Evolutionary conservation across 2,797 vertebrate genomes (phyloP).

Genomic region (Xenopus petersii): DNA sequence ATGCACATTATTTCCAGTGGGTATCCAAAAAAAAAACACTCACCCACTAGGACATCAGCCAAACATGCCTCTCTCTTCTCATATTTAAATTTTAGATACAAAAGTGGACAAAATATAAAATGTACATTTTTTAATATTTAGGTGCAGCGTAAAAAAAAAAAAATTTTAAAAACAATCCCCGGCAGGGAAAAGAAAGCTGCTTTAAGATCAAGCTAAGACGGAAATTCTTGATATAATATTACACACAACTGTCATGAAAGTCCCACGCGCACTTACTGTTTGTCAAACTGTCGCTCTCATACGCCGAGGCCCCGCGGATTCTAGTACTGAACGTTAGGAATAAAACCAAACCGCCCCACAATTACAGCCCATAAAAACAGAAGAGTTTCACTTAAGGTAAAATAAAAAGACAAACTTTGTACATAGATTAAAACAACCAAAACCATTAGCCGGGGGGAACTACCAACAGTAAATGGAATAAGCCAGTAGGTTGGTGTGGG

Average conservation of each 20-base stretch:
- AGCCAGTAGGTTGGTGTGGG: conserved; percentile 38
- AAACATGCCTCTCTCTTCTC: too few species aligned
- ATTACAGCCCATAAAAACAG: conserved; percentile 64
- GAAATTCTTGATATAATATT: conserved; percentile 54
- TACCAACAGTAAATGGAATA: conserved; percentile 15
- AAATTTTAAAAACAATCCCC: conserved; percentile 10
- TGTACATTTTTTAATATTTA: too few species aligned
- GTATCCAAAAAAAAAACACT: too few species aligned
- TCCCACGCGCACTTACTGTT: conserved; percentile 49
- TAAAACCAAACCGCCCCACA: conserved; percentile 48
- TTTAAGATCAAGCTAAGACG: neutral
- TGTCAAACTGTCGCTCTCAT: conserved; percentile 53
- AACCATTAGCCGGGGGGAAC: conserved; percentile 35
- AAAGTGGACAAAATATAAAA: too few species aligned
- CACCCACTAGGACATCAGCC: too few species aligned
- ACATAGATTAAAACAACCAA: conserved; percentile 70
- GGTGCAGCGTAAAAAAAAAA: too few species aligned
- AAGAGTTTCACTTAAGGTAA: conserved; percentile 27
- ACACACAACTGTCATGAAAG: conserved; percentile 67
- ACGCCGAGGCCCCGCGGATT: neutral
- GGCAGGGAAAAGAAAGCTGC: too few species aligned
- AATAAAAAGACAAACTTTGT: conserved; percentile 66
- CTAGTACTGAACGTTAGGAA: neutral
- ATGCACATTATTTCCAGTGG: too few species aligned
- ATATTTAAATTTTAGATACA: too few species aligned